phyloP scores from a whole-genome alignment of 2,797 vertebrate genomes.

The Halcyon badia region DNA sequence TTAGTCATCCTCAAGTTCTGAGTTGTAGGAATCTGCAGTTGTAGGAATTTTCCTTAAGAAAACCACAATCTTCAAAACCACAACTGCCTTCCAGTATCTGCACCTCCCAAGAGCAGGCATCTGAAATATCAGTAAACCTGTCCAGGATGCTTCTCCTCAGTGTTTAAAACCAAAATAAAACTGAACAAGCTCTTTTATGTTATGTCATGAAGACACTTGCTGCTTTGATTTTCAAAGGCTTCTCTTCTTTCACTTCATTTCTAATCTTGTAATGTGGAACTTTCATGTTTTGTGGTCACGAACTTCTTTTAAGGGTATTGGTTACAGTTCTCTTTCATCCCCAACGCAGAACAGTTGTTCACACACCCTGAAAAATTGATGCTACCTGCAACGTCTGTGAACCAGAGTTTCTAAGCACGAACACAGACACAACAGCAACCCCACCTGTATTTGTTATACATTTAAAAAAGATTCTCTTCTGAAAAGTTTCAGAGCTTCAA shows the following conservation, averaged over 20 bases:
- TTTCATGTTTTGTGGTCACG: neutral
- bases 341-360: neutral
- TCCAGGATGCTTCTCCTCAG: neutral
- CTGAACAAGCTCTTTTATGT: neutral
- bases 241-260: slow-evolving; percentile 28
- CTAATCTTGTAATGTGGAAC: neutral
- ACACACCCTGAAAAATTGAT: slow-evolving; percentile 18
- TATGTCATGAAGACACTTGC: neutral
- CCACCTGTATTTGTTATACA: neutral
- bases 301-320: slow-evolving; percentile 10
- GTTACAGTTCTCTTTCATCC: slow-evolving; percentile 44
- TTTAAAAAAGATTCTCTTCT: neutral
- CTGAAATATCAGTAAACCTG: neutral
- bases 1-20: neutral
- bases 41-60: neutral
- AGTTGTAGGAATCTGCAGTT: neutral
- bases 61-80: neutral
- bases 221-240: slow-evolving; percentile 61
- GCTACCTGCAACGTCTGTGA: neutral
- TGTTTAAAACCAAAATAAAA: neutral
- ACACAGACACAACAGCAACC: neutral
- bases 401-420: neutral
- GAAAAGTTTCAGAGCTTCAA: neutral
- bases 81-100: neutral
- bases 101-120: neutral